Conservation (phyloP, 2,797 vertebrate species). For the Coreius guichenoti region DNA sequence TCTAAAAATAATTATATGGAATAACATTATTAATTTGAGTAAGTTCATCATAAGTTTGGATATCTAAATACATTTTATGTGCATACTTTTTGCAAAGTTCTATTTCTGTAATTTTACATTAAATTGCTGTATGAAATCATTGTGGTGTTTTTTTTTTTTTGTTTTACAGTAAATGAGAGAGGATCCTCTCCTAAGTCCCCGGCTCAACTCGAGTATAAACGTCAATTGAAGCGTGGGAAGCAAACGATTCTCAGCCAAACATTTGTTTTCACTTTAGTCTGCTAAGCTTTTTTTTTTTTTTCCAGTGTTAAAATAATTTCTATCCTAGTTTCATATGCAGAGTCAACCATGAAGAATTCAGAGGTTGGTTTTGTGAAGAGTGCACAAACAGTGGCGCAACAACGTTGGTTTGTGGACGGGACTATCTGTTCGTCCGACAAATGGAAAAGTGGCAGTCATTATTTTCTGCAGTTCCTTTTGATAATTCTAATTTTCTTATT, state of each 20-base stretch:
- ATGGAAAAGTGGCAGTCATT: neutral
- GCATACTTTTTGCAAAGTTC: neutral
- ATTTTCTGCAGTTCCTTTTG: neutral
- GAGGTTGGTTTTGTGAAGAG: neutral
- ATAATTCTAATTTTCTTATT: neutral
- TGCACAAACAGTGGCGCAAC: neutral
- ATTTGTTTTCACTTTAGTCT: slow-evolving; percentile 43
- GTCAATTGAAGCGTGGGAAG: slow-evolving; percentile 45
- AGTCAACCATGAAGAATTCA: slow-evolving; percentile 1
- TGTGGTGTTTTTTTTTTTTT: neutral
- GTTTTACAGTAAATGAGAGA: slow-evolving; percentile 29
- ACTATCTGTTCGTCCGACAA: neutral
- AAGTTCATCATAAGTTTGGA: neutral
- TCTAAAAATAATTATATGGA: slow-evolving; percentile 3
- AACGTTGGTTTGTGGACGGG: neutral
- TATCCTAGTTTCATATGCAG: slow-evolving; percentile 4
- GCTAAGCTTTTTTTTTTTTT: slow-evolving; percentile 20
- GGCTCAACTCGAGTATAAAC: slow-evolving; percentile 14
- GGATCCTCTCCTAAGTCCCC: neutral
- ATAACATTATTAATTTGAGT: neutral
- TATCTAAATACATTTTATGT: neutral
- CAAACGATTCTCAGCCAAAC: slow-evolving; percentile 30
- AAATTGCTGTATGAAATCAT: neutral
- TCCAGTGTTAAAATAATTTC: slow-evolving; percentile 1
- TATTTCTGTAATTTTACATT: slow-evolving; percentile 10